Percentiles rank a stretch among this genome's conserved stretches.
Conservation (phyloP, 2,797 vertebrate species). For the Callimico goeldii region DNA sequence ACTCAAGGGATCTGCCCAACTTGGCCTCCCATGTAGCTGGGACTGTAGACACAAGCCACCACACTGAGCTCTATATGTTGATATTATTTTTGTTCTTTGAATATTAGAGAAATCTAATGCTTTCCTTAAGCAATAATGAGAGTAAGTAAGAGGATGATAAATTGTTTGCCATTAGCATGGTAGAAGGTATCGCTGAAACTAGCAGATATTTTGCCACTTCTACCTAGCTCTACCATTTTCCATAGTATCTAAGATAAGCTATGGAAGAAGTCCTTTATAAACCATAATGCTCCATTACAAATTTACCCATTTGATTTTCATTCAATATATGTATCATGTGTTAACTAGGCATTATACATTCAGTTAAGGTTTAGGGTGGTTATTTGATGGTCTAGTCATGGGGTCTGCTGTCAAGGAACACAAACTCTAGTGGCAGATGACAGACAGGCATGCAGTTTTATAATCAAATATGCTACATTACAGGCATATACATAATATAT, state of each 20-base stretch:
- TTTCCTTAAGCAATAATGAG: not conserved
- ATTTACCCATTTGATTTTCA: not conserved
- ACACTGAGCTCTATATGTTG: not conserved
- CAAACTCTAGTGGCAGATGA: not conserved
- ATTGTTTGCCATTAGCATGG: not conserved
- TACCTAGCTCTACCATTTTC: not conserved
- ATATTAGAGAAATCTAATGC: not conserved
- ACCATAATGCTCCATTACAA: not conserved
- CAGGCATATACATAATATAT: not conserved
- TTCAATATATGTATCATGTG: not conserved
- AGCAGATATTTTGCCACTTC: not conserved
- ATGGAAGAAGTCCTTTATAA: not conserved
- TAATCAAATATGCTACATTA: not conserved
- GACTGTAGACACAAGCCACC: not conserved
- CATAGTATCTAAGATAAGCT: not conserved
- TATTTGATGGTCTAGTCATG: not conserved
- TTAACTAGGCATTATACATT: not conserved
- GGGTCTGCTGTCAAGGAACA: not conserved
- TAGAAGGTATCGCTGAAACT: not conserved
- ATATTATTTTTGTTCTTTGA: not conserved
- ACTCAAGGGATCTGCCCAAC: not conserved
- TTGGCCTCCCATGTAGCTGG: not conserved
- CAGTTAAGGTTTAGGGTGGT: not conserved
- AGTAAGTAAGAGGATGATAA: not conserved
- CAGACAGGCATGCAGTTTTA: not conserved